Base-by-base conservation (phyloP, 1,140 invertebrate genomes). In the Orchesella cincta region DNA sequence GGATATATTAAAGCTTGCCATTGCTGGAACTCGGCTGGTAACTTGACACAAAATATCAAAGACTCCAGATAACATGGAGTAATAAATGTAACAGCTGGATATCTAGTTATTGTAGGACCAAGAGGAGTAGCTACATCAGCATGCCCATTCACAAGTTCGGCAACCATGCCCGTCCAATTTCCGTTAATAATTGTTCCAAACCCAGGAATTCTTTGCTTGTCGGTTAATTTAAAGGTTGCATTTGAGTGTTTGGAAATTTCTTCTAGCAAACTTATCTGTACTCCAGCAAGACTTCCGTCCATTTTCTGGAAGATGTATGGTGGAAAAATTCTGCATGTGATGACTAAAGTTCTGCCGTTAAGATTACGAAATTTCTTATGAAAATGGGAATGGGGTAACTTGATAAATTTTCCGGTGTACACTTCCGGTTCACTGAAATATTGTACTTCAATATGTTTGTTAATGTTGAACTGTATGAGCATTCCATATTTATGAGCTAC, bases 1-100 rank as follows among this genome's bases (percentile, higher is more conserved):
- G 62, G 62, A 67, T 67, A 67, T 8, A 67, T 33, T 3, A 67
- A 23, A 14, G 62, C 62, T 29, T 67, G 8, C 62, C 62, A 67
- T 31, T 29, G 8, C 2, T 23, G 23, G 14, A 31, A 31, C n/a
- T 67, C 31, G 5, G 8, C 12, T 31, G 62, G 62, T n/a, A 31
- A 8, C 12, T 31, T 8, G 1, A 14, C 14, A 29, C 62, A 67
- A 31, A 67, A 67, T n/a, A 33, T 5, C 2, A 67, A 12, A 2
- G 28, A 33, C 5, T 18, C 62, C 2, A 18, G 8, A 33, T 31
- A 67, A 12, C 33, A 26, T 14, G 31, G 26, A 16, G 62, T 67
- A 12, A 23, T 29, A 67, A 67, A 67, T 1, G 1, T 31, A 12
- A 67, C 1, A 31, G 8, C 29, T 2, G 62, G 26, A 29, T 12